Base-by-base conservation (phyloP, 2,113 vertebrate species). In the Eublepharis macularius region DNA sequence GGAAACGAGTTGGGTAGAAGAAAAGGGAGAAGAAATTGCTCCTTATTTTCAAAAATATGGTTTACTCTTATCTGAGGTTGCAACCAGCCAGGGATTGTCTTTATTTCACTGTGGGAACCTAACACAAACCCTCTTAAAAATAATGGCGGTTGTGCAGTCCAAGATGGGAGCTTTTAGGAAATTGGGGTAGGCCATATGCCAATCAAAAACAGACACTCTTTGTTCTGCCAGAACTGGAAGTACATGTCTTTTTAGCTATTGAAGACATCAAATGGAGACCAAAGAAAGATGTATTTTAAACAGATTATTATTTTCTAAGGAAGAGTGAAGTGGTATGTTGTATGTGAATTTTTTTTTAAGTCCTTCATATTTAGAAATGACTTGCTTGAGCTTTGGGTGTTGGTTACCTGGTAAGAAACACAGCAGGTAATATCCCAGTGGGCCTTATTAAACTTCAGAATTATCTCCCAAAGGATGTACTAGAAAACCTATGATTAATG, bases 401-500 rank as follows among this genome's bases (percentile, higher is more conserved):
- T 68, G 26, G 21, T 54, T 76, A 66, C 70, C 70, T 66, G 36
- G 24, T 65, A 80, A 80, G 39, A 32, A 68, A 24, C 34, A 79
- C 6, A 41, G 54, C 54, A 79, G 21, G 10, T 5, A 16, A 32
- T 41, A 16, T 51, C 36, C 79, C 73, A 34, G 10, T 19, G 70
- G 63, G 63, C 13, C 39, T 21, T 69, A 73, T 73, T 45, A 81
- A 68, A 69, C 7, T 21, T 7, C 13, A 39, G 26, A 66, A 54
- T 49, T 76, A 17, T 54, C 17, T 76, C 78, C n/a, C 7, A 51
- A 76, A 34, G 7, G 45, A 45, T 17, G 47, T 34, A 65, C n/a
- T 34, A 29, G 39, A 74, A 72, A 78, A 36, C 57, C 75, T 81
- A 68, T 76, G 82, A 83, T 84, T 84, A 68, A 83, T 14, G 26